Evolutionary conservation across 2,888 invertebrate species (phyloP).

Genomic region (Acrocyrtus sp.): DNA sequence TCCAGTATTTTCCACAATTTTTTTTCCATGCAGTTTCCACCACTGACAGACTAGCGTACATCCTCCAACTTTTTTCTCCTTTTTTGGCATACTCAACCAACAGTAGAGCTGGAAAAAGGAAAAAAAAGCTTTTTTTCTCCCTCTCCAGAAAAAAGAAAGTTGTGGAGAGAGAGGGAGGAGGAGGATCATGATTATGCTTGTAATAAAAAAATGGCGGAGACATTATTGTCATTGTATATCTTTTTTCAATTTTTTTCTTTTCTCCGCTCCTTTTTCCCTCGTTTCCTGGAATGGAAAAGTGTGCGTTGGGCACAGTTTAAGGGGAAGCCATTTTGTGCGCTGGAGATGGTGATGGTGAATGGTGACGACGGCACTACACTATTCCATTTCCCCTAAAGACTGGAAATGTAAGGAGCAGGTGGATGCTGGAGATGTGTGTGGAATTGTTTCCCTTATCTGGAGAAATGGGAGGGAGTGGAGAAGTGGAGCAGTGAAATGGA

Average conservation of each 20-base stretch:
- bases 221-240: conserved; percentile 43
- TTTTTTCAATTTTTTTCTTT: conserved; percentile 28
- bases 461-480: not conserved
- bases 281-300: not conserved
- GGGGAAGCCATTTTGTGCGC: not conserved
- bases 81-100: too few relatives aligned
- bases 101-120: too few relatives aligned
- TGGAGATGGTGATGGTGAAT: not conserved
- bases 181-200: conserved; percentile 22
- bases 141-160: too few relatives aligned
- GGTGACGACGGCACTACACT: too few relatives aligned
- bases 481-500: not conserved
- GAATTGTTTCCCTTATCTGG: not conserved
- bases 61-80: too few relatives aligned
- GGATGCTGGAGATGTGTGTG: too few relatives aligned
- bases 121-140: too few relatives aligned
- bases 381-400: too few relatives aligned
- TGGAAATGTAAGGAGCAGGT: too few relatives aligned
- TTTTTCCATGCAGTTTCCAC: too few relatives aligned
- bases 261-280: not conserved
- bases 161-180: not conserved
- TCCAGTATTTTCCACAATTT: too few relatives aligned
- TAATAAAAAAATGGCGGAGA: conserved; percentile 23
- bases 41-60: too few relatives aligned
- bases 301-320: not conserved